These are phyloP conservation scores for Diploptera punctata DNA, from an alignment of 2,888 invertebrate genomes.

Conservation along the genomic window DNA sequence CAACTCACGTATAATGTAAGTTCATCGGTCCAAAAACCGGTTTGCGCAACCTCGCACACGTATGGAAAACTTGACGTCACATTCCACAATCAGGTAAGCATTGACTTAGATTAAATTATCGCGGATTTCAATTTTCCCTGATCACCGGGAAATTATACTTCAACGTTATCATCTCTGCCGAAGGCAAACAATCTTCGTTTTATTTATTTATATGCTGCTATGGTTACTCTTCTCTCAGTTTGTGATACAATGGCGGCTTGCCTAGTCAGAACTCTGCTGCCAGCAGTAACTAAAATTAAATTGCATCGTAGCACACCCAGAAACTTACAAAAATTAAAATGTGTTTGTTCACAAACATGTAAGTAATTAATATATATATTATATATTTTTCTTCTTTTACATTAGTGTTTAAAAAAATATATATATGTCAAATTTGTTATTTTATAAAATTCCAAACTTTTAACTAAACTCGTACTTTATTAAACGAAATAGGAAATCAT, in stretches of 20 bases:
- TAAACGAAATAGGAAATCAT: too few relatives aligned
- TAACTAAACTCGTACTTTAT: too few relatives aligned
- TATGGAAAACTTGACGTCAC: neutral
- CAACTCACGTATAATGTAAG: too few relatives aligned
- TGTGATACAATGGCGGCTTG: neutral
- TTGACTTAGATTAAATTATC: neutral
- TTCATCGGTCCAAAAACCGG: neutral
- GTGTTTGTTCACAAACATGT: neutral
- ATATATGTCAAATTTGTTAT: too few relatives aligned
- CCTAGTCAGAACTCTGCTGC: neutral
- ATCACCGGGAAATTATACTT: neutral
- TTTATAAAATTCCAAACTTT: too few relatives aligned
- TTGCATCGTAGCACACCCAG: neutral
- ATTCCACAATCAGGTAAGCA: neutral
- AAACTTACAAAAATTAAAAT: neutral
- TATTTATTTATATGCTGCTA: neutral
- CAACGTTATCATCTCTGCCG: constrained; percentile 1
- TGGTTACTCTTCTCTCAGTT: neutral
- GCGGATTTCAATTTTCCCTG: too few relatives aligned
- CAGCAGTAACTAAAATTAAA: constrained; percentile 6
- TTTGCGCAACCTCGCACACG: neutral
- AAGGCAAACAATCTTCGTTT: neutral
- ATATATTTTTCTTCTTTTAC: too few relatives aligned
- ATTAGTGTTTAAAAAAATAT: too few relatives aligned
- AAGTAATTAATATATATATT: neutral